Evolutionary conservation across 1,140 invertebrate species (phyloP).

Genomic region (Rhopalosiphum padi): DNA sequence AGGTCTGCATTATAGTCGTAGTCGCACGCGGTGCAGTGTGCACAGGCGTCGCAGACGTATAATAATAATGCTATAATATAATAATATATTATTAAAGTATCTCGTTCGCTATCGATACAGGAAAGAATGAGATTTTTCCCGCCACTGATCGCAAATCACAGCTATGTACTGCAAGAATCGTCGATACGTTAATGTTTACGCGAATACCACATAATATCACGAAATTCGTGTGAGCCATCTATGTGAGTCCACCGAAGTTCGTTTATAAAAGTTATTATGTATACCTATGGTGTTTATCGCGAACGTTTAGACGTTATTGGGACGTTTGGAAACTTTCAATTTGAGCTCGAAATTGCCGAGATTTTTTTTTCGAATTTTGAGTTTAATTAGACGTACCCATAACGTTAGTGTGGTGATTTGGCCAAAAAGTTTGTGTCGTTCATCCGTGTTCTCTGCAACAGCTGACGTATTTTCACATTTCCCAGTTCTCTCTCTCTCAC

Average conservation of each 20-base stretch:
- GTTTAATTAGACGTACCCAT: neutral
- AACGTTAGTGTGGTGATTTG: neutral
- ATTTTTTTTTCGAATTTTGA: neutral
- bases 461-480: neutral
- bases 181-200: neutral
- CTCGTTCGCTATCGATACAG: neutral
- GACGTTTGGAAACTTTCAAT: neutral
- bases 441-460: neutral
- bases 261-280: too few relatives aligned
- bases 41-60: neutral
- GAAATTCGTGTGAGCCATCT: neutral
- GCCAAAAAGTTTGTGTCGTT: neutral
- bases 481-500: neutral
- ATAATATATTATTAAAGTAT: neutral
- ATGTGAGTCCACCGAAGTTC: too few relatives aligned
- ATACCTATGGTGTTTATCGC: too few relatives aligned
- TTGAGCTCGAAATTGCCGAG: neutral
- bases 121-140: neutral
- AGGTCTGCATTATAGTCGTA: neutral
- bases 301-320: too few relatives aligned
- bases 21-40: neutral
- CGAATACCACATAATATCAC: neutral
- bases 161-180: neutral
- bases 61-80: neutral
- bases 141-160: neutral